Evolutionary conservation across 2,888 invertebrate genomes (phyloP), one percentile per base, ranked within the genome.

Genomic region (Oscheius onirici): DNA sequence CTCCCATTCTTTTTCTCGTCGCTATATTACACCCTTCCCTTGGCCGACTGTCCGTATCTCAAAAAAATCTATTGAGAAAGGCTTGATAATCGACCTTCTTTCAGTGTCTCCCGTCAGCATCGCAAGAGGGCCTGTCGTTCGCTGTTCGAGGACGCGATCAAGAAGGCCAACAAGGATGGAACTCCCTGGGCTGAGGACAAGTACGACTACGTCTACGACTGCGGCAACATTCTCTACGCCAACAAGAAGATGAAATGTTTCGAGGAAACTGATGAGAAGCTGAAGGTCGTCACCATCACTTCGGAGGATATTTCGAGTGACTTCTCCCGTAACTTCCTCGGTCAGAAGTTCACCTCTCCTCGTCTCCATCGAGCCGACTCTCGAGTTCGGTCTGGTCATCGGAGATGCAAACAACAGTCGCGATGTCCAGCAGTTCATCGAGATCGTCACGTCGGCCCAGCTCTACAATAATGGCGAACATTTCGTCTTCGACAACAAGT

Each of bases 391-490:
- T 15, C 22, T 17, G n/a, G 26, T 54, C 22, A 22, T 11, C 15
- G 20, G 10, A n/a, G 22, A 17, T 3, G 2, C 43, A 3, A 51
- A 49, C n/a, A 44, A 69, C 17, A 24, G n/a, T 41, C 58, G 69
- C 28, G 69, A 52, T 22, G 28, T 52, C 10, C 60, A 51, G 49
- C 69, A 69, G 49, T 60, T 61, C 28, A 34, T 69, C 34, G 69
- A 69, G 24, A 40, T 69, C 8, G 24, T 69, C n/a, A 69, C 69
- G 11, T 55, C 51, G 6, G 57, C 68, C 11, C n/a, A 22, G 22
- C 22, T 68, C 17, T 24, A 28, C n/a, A 68, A 46, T 28, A 43
- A 68, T 17, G 54, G 51, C 15, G 71, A 71, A 3, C 55, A 71
- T 41, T 28, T 65, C n/a, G 17, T 26, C 11, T 65, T 52, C 44